phyloP scores from a whole-genome alignment of 2,888 invertebrate species.

The Lordiphosa fenestrarum region DNA sequence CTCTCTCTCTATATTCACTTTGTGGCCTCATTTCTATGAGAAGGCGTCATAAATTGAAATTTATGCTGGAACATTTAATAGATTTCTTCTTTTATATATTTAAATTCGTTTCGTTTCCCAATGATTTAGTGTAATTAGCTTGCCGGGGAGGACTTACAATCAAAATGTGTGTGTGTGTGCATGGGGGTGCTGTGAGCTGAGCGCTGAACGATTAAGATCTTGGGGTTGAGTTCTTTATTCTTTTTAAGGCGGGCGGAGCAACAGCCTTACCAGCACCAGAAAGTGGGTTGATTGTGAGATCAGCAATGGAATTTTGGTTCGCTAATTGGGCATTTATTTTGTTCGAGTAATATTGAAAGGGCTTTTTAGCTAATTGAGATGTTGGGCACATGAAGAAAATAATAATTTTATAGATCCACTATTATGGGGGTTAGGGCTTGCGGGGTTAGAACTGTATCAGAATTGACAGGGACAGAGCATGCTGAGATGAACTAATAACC shows the following conservation, averaged over 20 bases:
- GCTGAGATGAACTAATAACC: too few species aligned
- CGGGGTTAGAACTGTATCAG: neutral
- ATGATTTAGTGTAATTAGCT: conserved; percentile 69
- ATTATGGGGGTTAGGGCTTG: neutral
- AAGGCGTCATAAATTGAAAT: conserved; percentile 69
- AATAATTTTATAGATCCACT: conserved; percentile 6
- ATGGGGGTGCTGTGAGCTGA: conserved; percentile 11
- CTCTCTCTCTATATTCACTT: conserved; percentile 10
- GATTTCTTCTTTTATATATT: conserved; percentile 53
- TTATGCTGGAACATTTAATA: conserved; percentile 73
- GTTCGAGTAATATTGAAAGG: conserved; percentile 31
- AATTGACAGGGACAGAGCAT: too few species aligned
- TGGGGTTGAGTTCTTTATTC: conserved; percentile 6
- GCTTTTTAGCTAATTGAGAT: conserved; percentile 56
- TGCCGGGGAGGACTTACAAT: conserved; percentile 11
- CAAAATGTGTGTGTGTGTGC: neutral
- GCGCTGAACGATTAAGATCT: conserved; percentile 63
- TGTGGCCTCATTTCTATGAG: conserved; percentile 58
- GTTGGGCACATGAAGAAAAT: conserved; percentile 39
- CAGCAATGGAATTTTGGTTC: conserved; percentile 41
- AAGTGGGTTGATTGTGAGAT: conserved; percentile 69
- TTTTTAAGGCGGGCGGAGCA: neutral
- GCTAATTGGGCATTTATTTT: conserved; percentile 38
- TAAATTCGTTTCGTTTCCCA: conserved; percentile 57
- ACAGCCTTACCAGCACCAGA: conserved; percentile 7